phyloP scores from a whole-genome alignment of 2,888 invertebrate species.

The Clusia tigrina region DNA sequence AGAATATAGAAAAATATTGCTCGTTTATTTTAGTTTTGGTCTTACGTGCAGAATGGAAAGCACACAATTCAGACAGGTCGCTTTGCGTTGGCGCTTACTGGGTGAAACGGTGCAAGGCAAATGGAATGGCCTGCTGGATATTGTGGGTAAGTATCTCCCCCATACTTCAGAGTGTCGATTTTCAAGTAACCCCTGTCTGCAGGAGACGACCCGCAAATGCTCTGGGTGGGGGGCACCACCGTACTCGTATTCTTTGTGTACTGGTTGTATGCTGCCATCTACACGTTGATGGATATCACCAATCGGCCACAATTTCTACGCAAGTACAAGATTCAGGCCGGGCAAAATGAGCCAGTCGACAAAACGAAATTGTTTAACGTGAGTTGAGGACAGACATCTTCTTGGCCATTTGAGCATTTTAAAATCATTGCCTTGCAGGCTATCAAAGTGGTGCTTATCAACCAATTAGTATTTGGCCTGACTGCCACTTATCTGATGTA shows the following conservation, averaged over 20 bases:
- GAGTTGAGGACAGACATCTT: slow-evolving; percentile 21
- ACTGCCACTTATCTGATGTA: slow-evolving; percentile 65
- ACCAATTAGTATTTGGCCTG: slow-evolving; percentile 75
- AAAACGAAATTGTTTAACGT: slow-evolving; percentile 68
- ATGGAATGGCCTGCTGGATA: slow-evolving; percentile 74
- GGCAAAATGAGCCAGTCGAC: slow-evolving; percentile 78
- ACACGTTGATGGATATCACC: slow-evolving; percentile 76
- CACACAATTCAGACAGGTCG: slow-evolving; percentile 5
- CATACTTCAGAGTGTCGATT: not conserved
- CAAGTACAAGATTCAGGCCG: slow-evolving; percentile 81
- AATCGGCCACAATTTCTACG: slow-evolving; percentile 74
- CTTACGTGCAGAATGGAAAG: not conserved
- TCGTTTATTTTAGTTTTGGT: no score
- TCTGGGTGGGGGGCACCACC: slow-evolving; percentile 71
- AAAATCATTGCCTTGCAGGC: slow-evolving; percentile 63
- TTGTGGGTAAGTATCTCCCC: slow-evolving; percentile 63
- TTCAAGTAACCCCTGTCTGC: slow-evolving; percentile 4
- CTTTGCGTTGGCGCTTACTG: slow-evolving; percentile 74
- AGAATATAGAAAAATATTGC: no score
- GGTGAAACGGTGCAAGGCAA: slow-evolving; percentile 79
- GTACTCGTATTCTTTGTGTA: slow-evolving; percentile 71
- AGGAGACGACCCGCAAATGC: slow-evolving; percentile 69
- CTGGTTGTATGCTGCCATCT: slow-evolving; percentile 77
- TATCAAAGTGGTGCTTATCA: slow-evolving; percentile 73
- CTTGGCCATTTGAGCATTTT: slow-evolving; percentile 7